Conservation (phyloP, 2,113 vertebrate species). For the Coregonus clupeaformis region DNA sequence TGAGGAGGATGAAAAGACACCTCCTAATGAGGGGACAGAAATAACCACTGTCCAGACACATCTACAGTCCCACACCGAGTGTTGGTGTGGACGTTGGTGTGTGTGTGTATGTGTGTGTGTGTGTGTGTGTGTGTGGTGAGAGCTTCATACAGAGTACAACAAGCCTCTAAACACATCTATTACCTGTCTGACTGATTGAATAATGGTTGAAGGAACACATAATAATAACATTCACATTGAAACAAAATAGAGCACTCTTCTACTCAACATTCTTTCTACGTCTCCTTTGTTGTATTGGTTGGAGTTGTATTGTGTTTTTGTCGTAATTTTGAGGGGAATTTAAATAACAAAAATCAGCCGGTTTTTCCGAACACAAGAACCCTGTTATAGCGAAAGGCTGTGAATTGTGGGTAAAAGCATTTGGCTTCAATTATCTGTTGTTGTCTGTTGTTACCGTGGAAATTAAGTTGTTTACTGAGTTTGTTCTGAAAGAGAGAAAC, state of each 20-base stretch:
- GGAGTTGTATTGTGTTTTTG: slow-evolving; percentile 36
- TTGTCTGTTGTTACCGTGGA: slow-evolving; percentile 45
- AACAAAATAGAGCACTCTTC: slow-evolving; percentile 16
- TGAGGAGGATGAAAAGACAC: slow-evolving; percentile 30
- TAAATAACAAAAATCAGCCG: slow-evolving; percentile 5
- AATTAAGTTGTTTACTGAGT: slow-evolving; percentile 68
- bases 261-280: slow-evolving; percentile 47
- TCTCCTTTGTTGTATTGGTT: slow-evolving; percentile 26
- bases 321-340: slow-evolving; percentile 38
- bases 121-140: no score
- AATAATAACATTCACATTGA: slow-evolving; percentile 31
- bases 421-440: slow-evolving; percentile 54
- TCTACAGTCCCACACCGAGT: neutral
- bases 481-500: slow-evolving; percentile 36
- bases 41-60: slow-evolving; percentile 48
- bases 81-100: neutral
- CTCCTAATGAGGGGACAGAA: slow-evolving; percentile 68
- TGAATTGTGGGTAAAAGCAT: slow-evolving; percentile 48
- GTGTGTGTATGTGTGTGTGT: no score
- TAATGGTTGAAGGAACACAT: slow-evolving; percentile 52
- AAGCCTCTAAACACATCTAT: slow-evolving; percentile 33
- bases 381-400: slow-evolving; percentile 59
- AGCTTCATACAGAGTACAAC: no score
- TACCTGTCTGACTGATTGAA: slow-evolving; percentile 56
- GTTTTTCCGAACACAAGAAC: slow-evolving; percentile 32